phyloP scores from a whole-genome alignment of 2,113 vertebrate species.

The Crotophaga sulcirostris region DNA sequence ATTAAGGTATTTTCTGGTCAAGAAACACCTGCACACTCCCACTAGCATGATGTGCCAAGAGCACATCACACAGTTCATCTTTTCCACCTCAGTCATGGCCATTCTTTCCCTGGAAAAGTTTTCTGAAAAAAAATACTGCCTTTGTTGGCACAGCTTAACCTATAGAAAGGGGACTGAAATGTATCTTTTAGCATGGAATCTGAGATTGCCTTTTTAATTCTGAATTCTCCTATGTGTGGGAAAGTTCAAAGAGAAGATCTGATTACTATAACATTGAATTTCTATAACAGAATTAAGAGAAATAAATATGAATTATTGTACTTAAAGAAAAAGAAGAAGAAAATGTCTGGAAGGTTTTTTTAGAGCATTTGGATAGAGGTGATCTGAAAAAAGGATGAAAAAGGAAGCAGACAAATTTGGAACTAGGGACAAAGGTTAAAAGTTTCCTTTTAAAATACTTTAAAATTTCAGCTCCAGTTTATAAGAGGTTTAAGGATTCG shows the following conservation, averaged over 20 bases:
- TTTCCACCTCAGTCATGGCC: rapidly evolving
- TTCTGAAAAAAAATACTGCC: background rate
- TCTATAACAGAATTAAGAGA: background rate
- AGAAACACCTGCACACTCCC: background rate
- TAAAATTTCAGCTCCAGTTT: background rate
- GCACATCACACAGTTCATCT: background rate
- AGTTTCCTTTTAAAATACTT: background rate
- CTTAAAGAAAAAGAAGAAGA: background rate
- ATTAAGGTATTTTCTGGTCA: background rate
- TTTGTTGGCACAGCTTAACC: background rate
- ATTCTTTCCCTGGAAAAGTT: background rate
- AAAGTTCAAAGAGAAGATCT: constrained; percentile 11
- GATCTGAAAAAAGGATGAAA: background rate
- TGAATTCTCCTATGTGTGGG: background rate
- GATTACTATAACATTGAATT: background rate
- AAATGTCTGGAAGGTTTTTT: background rate
- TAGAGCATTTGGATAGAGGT: background rate
- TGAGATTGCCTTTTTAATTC: background rate
- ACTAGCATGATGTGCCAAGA: background rate
- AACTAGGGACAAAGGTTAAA: background rate
- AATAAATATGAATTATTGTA: background rate
- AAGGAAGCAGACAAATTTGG: background rate
- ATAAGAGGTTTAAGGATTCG: background rate
- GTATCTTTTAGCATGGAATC: background rate
- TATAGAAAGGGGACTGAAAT: background rate